Evolutionary conservation across 2,888 invertebrate species (phyloP).

Genomic region (Idaea biselata): DNA sequence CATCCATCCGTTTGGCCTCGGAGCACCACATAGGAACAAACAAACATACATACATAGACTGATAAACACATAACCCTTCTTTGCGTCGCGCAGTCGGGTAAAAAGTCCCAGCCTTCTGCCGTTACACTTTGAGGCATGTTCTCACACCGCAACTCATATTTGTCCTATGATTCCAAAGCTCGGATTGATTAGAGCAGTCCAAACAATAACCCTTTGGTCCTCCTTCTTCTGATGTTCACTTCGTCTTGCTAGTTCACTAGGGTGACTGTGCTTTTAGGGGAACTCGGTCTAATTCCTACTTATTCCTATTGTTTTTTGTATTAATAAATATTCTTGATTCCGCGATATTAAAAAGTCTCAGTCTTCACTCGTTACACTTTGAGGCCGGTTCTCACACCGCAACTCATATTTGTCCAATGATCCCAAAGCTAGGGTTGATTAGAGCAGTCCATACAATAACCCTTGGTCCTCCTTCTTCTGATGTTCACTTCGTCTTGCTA

Average conservation of each 20-base stretch:
- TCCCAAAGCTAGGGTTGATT: constrained; percentile 45
- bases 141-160: constrained; percentile 17
- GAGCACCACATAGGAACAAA: no score
- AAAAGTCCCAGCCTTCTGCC: no score
- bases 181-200: constrained; percentile 59
- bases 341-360: no score
- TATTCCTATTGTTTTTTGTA: no score
- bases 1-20: no score
- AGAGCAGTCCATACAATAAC: constrained; percentile 61
- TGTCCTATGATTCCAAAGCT: constrained; percentile 21
- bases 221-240: constrained; percentile 40
- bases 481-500: constrained; percentile 51
- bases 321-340: not conserved
- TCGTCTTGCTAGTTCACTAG: constrained; percentile 50
- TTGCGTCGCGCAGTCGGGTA: no score
- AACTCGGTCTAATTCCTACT: no score
- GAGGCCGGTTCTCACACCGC: not conserved
- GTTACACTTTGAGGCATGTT: not conserved
- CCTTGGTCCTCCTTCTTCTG: constrained; percentile 40
- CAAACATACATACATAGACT: no score
- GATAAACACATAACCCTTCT: no score
- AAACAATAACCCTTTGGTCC: constrained; percentile 55
- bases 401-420: constrained; percentile 22
- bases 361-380: not conserved
- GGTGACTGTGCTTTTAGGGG: constrained; percentile 29